phyloP scores from a whole-genome alignment of 2,888 invertebrate genomes.

The Morpho helenor region DNA sequence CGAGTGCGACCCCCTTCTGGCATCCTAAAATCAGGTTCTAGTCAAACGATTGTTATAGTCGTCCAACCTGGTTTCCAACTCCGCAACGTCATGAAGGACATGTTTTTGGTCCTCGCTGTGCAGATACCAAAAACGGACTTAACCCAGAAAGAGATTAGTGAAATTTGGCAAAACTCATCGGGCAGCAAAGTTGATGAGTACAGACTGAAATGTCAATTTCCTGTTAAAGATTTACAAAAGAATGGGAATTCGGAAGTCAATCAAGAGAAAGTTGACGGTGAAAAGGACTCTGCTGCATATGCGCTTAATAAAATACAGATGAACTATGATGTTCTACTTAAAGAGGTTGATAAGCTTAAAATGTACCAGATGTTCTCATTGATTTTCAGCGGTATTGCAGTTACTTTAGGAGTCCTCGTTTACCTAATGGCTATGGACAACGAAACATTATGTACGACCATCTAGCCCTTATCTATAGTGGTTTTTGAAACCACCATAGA shows the following conservation, averaged over 20 bases:
- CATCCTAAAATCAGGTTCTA: slow-evolving; percentile 81
- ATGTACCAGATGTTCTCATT: slow-evolving; percentile 54
- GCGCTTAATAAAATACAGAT: slow-evolving; percentile 74
- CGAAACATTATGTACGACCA: slow-evolving; percentile 53
- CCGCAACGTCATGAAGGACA: slow-evolving; percentile 85
- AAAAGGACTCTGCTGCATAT: slow-evolving; percentile 87
- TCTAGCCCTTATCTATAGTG: slow-evolving; percentile 60
- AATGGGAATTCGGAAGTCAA: slow-evolving; percentile 48
- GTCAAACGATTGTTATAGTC: slow-evolving; percentile 83
- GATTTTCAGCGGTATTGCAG: slow-evolving; percentile 46
- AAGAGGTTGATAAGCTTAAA: slow-evolving; percentile 52
- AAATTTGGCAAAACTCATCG: slow-evolving; percentile 85
- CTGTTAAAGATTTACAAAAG: slow-evolving; percentile 56
- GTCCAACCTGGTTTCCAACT: slow-evolving; percentile 86
- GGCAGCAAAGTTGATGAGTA: slow-evolving; percentile 84
- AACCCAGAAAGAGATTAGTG: slow-evolving; percentile 81
- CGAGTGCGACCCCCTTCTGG: slow-evolving; percentile 94
- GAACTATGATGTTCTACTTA: slow-evolving; percentile 51
- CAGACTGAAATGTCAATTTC: slow-evolving; percentile 84
- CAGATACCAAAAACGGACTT: slow-evolving; percentile 80
- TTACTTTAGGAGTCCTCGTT: slow-evolving; percentile 51
- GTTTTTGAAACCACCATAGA: slow-evolving; percentile 50
- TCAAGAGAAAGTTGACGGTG: slow-evolving; percentile 47
- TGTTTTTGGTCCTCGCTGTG: slow-evolving; percentile 93
- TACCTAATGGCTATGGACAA: slow-evolving; percentile 49